These are phyloP conservation scores for Holothuria leucospilota DNA, from an alignment of 53 echinoderm and acorn worm genomes.

Conservation along the genomic window DNA sequence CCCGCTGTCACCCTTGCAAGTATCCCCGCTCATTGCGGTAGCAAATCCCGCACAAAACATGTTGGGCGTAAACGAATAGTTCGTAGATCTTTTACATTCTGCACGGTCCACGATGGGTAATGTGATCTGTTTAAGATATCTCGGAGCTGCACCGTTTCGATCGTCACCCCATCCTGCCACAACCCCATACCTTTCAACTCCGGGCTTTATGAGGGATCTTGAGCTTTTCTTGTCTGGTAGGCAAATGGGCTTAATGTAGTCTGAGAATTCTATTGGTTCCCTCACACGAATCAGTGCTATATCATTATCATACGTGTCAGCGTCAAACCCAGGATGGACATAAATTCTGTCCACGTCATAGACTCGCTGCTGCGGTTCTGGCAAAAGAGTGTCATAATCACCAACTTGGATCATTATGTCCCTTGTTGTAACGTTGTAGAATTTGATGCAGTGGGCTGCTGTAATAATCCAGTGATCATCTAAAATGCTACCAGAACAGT, in stretches of 20 bases:
- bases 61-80: slow-evolving; percentile 64
- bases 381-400: slow-evolving; percentile 74
- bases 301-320: slow-evolving; percentile 65
- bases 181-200: slow-evolving; percentile 42
- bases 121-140: slow-evolving; percentile 75
- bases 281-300: slow-evolving; percentile 78
- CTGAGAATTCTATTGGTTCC: slow-evolving; percentile 76
- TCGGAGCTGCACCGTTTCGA: slow-evolving; percentile 44
- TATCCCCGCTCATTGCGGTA: slow-evolving; percentile 67
- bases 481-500: slow-evolving; percentile 80
- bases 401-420: slow-evolving; percentile 76
- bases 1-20: slow-evolving; percentile 87
- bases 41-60: slow-evolving; percentile 92
- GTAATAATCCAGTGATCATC: slow-evolving; percentile 87
- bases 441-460: slow-evolving; percentile 79
- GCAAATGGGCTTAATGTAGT: slow-evolving; percentile 86
- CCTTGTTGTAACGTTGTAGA: slow-evolving; percentile 10
- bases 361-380: slow-evolving; percentile 69
- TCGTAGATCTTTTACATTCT: slow-evolving; percentile 68
- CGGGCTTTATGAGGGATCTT: slow-evolving; percentile 45
- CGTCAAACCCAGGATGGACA: slow-evolving; percentile 59
- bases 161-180: slow-evolving; percentile 75
- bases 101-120: slow-evolving; percentile 72
- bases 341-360: slow-evolving; percentile 72
- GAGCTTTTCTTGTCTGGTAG: slow-evolving; percentile 73